Percentiles rank a stretch among this genome's conserved stretches.
phyloP scores from a whole-genome alignment of 2,113 vertebrate genomes.

The Meriones unguiculatus region DNA sequence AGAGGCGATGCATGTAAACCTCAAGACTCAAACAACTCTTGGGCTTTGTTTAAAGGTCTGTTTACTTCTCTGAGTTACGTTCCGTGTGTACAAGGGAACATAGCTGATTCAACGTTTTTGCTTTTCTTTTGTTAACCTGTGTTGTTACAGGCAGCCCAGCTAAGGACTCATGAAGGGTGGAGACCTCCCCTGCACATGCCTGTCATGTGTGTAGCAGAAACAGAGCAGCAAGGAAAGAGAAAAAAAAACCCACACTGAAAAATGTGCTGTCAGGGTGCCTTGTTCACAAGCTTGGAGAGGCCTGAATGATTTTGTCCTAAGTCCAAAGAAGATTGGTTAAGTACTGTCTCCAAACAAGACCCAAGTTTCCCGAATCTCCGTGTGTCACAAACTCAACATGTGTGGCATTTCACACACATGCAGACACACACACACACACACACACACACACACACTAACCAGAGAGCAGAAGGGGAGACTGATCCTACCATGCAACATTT shows the following conservation, averaged over 20 bases:
- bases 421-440: too few relatives aligned
- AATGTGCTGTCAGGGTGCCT: neutral
- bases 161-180: neutral
- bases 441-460: too few relatives aligned
- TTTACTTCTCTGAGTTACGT: neutral
- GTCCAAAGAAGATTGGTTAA: neutral
- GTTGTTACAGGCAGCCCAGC: neutral
- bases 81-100: neutral
- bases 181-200: neutral
- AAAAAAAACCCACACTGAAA: neutral
- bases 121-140: neutral
- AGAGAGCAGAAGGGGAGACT: neutral
- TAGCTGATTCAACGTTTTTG: neutral
- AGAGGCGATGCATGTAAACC: neutral
- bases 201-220: neutral
- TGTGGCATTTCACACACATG: neutral
- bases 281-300: neutral
- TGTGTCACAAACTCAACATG: neutral
- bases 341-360: neutral
- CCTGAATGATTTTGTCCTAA: neutral
- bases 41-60: neutral
- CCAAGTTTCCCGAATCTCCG: neutral
- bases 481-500: neutral
- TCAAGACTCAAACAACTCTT: neutral
- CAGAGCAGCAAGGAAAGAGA: neutral